Base-by-base conservation (phyloP, 2,888 invertebrate species). In the Patella pellucida region DNA sequence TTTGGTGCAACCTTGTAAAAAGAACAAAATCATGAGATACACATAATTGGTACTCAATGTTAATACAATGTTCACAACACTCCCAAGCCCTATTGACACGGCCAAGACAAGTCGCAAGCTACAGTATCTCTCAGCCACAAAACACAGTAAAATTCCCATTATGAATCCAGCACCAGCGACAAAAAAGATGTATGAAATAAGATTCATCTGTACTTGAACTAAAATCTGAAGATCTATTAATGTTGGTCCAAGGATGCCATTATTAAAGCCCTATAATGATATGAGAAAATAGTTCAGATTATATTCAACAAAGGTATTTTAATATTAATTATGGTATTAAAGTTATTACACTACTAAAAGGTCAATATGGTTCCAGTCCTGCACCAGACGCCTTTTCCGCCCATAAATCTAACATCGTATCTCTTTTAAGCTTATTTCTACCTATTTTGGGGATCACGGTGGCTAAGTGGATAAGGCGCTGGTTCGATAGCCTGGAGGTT, bases 231-330 rank as follows among this genome's bases (percentile, higher is more conserved):
- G 70, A 70, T 78, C 79, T 69, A 77, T 74, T 7, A 81, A 62
- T 52, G 76, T 78, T 1, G 81, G 81, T n/a, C 81, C 81, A 16
- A 81, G 67, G n/a, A 81, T 74, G 14, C 79, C 81, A 52, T 81
- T 81, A 72, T 77, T 73, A 50, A 81, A 78, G 1, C 81, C 81
- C 81, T 81, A 76, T 15, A 69, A 67, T n/a, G 62, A 72, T 0
- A 41, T 9, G 9, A 41, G 9, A 7, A 41, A 41, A 41, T 41
- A 41, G 31, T 41, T 5, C 31, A 41, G 5, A 41, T 0, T 41
- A 4, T 41, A 41, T 5, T 7, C 31, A 41, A 41, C 31, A 5
- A 2, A 0, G 3, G 5, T 41, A 4, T 41, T 41, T 41, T 0
- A 41, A 41, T 41, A 41, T 41, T 41, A 41, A 5, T 5, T 7